These are phyloP conservation scores for Prosapia bicincta DNA, from an alignment of 2,888 invertebrate species.

Conservation along the genomic window DNA sequence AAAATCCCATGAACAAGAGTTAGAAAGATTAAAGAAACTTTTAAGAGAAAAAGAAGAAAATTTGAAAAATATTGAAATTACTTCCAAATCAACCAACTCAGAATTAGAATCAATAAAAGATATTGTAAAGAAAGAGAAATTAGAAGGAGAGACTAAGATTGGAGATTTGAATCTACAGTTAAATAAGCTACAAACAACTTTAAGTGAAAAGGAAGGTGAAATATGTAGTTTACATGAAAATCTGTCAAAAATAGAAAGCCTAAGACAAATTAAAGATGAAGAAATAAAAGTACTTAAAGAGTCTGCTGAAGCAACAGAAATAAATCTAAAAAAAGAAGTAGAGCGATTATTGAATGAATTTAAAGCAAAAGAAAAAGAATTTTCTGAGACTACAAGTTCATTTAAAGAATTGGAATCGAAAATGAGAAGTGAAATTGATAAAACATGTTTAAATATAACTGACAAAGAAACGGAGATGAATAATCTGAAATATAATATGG, in stretches of 20 bases:
- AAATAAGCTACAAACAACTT: background rate
- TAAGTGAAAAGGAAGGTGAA: background rate
- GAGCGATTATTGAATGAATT: background rate
- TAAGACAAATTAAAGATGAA: background rate
- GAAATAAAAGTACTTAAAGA: background rate
- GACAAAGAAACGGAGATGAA: background rate
- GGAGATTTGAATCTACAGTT: background rate
- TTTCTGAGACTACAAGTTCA: background rate
- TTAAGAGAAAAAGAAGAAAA: conserved; percentile 37
- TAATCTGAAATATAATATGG: background rate
- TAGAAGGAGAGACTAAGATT: conserved; percentile 51
- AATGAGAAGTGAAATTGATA: background rate
- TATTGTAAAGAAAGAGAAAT: conserved; percentile 52
- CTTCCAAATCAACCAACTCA: conserved; percentile 32
- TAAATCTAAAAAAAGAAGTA: background rate
- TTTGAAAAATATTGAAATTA: conserved; percentile 35
- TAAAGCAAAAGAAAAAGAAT: conserved; percentile 3
- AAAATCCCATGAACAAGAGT: background rate
- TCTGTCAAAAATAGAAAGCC: background rate
- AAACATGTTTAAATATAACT: background rate
- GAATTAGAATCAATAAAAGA: conserved; percentile 41
- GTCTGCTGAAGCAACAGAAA: background rate
- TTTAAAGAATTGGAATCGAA: background rate
- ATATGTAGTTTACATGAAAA: background rate
- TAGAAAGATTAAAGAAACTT: conserved; percentile 44